Evolutionary conservation across 2,113 vertebrate genomes (phyloP).

Genomic region (Odocoileus hemionus): DNA sequence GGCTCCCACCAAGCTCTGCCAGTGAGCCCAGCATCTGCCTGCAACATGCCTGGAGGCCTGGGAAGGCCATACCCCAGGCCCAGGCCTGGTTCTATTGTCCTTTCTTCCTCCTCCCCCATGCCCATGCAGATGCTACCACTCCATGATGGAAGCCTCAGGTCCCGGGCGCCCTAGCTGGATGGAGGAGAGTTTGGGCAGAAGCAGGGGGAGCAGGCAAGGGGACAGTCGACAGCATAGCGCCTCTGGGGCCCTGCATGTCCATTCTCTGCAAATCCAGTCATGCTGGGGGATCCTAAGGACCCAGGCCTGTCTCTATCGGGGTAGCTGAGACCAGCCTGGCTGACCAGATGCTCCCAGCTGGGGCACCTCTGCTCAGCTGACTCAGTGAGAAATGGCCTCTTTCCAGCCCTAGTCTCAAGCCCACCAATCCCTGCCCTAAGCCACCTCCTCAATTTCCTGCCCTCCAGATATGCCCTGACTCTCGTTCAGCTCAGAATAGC

Average conservation of each 20-base stretch:
- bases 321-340: not conserved
- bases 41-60: not conserved
- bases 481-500: not conserved
- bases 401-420: not conserved
- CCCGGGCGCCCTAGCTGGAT: not conserved
- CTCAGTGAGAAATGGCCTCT: not conserved
- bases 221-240: fast-evolving
- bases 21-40: not conserved
- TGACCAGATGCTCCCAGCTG: not conserved
- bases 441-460: not conserved
- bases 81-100: not conserved
- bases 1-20: not conserved
- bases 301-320: not conserved
- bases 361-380: not conserved
- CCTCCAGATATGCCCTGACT: not conserved
- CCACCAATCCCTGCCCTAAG: not conserved
- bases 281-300: not conserved
- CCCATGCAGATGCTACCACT: no score
- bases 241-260: not conserved
- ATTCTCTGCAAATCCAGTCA: not conserved
- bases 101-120: not conserved
- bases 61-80: not conserved
- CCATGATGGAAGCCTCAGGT: not conserved
- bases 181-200: not conserved
- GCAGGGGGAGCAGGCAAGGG: no score